Evolutionary conservation across 2,113 vertebrate genomes (phyloP).

Genomic region (Ploceus nigricollis): DNA sequence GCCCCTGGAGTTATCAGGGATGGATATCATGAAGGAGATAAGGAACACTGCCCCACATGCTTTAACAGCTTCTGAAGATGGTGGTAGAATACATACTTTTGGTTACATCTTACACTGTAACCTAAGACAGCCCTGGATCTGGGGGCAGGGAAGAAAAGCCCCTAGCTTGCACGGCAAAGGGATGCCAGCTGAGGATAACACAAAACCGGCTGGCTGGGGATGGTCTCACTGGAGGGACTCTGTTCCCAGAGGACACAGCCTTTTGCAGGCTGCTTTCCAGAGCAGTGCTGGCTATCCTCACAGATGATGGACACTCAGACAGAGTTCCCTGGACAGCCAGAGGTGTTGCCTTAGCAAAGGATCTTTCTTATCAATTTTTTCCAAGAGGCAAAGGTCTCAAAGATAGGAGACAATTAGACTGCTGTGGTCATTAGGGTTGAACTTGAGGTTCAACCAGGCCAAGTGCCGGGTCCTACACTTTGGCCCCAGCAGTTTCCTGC

Average conservation of each 20-base stretch:
- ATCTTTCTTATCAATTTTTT: background rate
- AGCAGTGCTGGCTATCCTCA: background rate
- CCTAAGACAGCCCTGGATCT: background rate
- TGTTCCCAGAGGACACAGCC: background rate
- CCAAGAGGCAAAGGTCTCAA: background rate
- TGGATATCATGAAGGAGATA: background rate
- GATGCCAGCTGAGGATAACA: background rate
- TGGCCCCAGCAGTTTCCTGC: background rate
- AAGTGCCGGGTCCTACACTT: background rate
- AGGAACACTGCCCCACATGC: background rate
- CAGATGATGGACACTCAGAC: background rate
- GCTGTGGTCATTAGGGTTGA: background rate
- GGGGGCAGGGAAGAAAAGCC: background rate
- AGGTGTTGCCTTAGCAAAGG: background rate
- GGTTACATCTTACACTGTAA: background rate
- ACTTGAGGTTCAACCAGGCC: background rate
- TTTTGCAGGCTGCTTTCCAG: background rate
- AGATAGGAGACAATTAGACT: background rate
- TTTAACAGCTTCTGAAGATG: background rate
- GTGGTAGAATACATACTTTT: background rate
- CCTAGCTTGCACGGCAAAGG: background rate
- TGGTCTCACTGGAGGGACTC: background rate
- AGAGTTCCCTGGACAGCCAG: background rate
- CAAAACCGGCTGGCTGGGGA: background rate
- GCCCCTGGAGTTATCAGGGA: background rate